These are phyloP conservation scores for Poecilobothrus nobilitatus DNA, from an alignment of 2,888 invertebrate genomes.

Conservation along the genomic window DNA sequence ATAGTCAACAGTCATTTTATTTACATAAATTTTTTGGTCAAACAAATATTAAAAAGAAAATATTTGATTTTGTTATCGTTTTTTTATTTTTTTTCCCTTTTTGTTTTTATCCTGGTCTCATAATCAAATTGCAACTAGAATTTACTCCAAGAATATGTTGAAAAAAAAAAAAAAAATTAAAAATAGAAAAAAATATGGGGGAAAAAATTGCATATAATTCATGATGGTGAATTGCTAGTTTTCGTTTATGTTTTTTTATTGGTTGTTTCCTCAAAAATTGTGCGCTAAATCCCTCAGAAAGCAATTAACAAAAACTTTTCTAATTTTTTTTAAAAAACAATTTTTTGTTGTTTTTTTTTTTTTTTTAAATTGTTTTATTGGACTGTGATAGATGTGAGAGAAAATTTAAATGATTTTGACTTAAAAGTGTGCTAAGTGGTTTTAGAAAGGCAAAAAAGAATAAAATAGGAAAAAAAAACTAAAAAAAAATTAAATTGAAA, in stretches of 20 bases:
- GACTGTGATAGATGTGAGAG: background rate
- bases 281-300: background rate
- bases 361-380: background rate
- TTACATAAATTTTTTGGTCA: too few species aligned
- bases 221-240: background rate
- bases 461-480: too few species aligned
- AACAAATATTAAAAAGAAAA: too few species aligned
- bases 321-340: background rate
- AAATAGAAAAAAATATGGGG: too few species aligned
- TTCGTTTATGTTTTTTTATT: background rate
- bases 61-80: too few species aligned
- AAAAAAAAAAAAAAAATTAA: too few species aligned
- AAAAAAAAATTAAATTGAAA: too few species aligned
- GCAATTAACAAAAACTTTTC: background rate
- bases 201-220: background rate
- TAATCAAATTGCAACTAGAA: background rate
- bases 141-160: background rate
- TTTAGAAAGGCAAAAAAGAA: background rate
- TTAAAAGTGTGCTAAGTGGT: background rate
- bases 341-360: background rate
- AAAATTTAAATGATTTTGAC: background rate
- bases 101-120: background rate
- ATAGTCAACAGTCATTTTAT: too few species aligned
- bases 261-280: background rate
- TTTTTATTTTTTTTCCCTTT: too few species aligned